Conservation (phyloP, 64 coral and sea anemone species). For the Platygyra sinensis region DNA sequence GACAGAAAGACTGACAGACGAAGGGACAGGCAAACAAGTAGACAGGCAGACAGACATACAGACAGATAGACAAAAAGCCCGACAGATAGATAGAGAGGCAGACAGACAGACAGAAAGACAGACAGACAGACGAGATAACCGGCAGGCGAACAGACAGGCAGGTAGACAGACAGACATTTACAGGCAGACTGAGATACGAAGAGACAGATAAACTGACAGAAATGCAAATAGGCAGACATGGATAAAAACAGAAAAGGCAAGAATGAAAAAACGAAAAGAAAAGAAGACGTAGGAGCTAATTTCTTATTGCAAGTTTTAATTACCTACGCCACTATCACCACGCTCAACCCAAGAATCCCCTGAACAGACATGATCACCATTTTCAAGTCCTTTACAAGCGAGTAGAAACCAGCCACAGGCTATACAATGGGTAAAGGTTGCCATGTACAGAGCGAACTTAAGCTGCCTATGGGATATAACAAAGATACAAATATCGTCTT, state of each 20-base stretch:
- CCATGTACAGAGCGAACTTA: constrained; percentile 81
- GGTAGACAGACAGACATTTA: not conserved
- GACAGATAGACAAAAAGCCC: too few relatives aligned
- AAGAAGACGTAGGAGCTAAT: not conserved
- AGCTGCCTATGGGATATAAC: constrained; percentile 40
- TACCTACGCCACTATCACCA: constrained; percentile 29
- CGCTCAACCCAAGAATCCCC: constrained; percentile 54
- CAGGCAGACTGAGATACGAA: not conserved
- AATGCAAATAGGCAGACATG: not conserved
- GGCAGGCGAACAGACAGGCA: too few relatives aligned
- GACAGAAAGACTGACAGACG: too few relatives aligned
- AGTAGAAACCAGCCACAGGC: constrained; percentile 84
- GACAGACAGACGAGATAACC: too few relatives aligned
- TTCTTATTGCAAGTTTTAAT: not conserved
- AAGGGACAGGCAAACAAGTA: too few relatives aligned
- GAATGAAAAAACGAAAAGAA: not conserved
- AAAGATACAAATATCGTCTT: not conserved
- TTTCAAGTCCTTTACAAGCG: constrained; percentile 61
- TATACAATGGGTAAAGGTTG: constrained; percentile 67
- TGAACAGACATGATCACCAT: constrained; percentile 55
- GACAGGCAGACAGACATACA: too few relatives aligned
- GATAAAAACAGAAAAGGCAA: not conserved
- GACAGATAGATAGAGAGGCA: too few relatives aligned
- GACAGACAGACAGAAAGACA: too few relatives aligned
- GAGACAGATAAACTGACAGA: not conserved